Evolutionary conservation across 2,113 vertebrate species (phyloP).

Genomic region (Dolichotis patagonum): DNA sequence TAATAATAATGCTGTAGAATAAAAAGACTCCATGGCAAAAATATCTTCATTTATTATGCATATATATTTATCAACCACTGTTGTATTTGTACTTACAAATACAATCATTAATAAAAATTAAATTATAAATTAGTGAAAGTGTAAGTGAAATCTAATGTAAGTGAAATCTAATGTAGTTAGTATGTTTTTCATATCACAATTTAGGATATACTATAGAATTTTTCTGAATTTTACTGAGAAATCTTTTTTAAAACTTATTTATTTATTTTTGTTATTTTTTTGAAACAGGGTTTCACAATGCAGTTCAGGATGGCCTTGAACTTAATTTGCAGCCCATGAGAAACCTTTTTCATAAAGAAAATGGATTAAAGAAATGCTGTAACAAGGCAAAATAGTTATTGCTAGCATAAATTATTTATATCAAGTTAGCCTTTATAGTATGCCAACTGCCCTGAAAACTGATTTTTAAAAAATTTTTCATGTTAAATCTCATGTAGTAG

Average conservation of each 20-base stretch:
- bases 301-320: background rate
- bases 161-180: background rate
- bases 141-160: background rate
- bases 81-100: background rate
- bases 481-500: slow-evolving; percentile 74
- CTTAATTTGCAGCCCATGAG: background rate
- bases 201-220: slow-evolving; percentile 72
- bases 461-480: slow-evolving; percentile 54
- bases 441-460: slow-evolving; percentile 46
- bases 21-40: slow-evolving; percentile 38
- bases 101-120: background rate
- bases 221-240: slow-evolving; percentile 66
- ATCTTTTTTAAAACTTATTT: slow-evolving; percentile 26
- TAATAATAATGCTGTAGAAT: background rate
- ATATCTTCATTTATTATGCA: slow-evolving; percentile 14
- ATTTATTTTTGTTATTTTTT: background rate
- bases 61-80: background rate
- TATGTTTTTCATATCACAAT: slow-evolving; percentile 30
- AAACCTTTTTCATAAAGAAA: slow-evolving; percentile 60
- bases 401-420: slow-evolving; percentile 70
- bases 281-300: background rate
- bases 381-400: slow-evolving; percentile 61
- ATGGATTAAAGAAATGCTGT: slow-evolving; percentile 65
- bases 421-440: slow-evolving; percentile 28
- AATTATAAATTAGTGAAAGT: slow-evolving; percentile 58